Evolutionary conservation across 2,888 invertebrate species (phyloP), one percentile per base, ranked within the genome.

Genomic region (Cheilosia soror): DNA sequence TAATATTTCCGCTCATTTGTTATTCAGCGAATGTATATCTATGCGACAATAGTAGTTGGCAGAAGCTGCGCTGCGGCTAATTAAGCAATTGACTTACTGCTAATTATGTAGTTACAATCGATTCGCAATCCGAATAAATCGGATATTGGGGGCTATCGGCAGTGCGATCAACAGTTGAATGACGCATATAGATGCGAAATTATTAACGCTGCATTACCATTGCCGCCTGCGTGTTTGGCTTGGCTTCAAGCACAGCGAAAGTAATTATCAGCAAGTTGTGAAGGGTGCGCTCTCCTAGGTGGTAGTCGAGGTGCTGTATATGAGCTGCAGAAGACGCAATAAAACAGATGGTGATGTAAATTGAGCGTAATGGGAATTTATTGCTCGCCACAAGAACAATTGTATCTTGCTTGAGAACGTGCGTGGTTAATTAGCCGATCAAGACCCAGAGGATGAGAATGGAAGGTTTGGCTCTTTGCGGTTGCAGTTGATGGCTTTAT

Each of bases 381-480:
- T 81, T 51, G 49, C 71, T 29, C 58, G 53, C 69, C 57, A 47
- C 72, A 37, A 44, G 53, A 71, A 68, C 79, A 69, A 51, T 47
- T 68, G 76, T 71, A 65, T 55, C 65, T 71, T 44, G 71, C 25
- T 57, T 62, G 60, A 81, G 76, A 85, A 76, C 71, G 71, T 66
- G 81, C 80, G 84, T 75, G 76, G 81, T 81, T 85, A 81, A 85
- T 85, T 85, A 85, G 62, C 66, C 84, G 76, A 71, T 29, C 76
- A 68, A 57, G 60, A 15, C 33, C 62, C 75, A 65, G 49, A 62
- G 63, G 68, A 72, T 65, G 5, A 51, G 68, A 57, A 44, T 15
- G 15, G 20, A 20, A 20, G 20, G 20, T 20, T 20, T 20, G 20
- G 20, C 20, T 20, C 20, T 15, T 2, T 66, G 33, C 49, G 66